Base-by-base conservation (phyloP, 2,113 vertebrate species). In the Lepisosteus oculatus region DNA sequence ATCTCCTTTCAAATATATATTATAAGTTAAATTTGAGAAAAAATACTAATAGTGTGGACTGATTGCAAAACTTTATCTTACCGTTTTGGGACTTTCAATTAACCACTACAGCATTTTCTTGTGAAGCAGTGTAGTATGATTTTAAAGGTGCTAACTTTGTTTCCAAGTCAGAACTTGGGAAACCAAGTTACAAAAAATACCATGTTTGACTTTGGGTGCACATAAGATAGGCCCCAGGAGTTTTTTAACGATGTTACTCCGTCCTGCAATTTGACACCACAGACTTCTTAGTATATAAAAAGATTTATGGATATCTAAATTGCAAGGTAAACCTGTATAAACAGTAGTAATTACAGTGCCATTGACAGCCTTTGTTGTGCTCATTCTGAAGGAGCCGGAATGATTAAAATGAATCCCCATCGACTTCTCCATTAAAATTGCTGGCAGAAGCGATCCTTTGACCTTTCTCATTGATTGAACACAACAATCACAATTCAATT, bases 401-500 rank as follows among this genome's bases (percentile, higher is more conserved):
- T 98, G 96, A 98, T 98, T 98, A 98, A 98, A 98, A 95, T 95
- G 95, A 98, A 97, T 98, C 96, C 96, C 95, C 95, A 97, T 98
- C 93, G 96, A 99, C 96, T 97, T 98, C 95, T 97, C 96, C 94
- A 98, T 98, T 99, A 99, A 99, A 93, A 99, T 95, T 93, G 92
- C 95, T 96, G 96, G 95, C 95, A 95, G 93, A 93, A 93, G 89
- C 93, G 93, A 95, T 96, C 95, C 92, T 92, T 93, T 97, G 97
- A 98, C 96, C 97, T 98, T 97, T 99, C 91, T 91, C 93, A 98
- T 99, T 98, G 96, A 99, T 98, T 96, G 96, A 96, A 98, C 96
- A 97, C 96, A 98, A 99, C 96, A 98, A 97, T 98, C 96, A 96
- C 95, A 97, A 96, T 99, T 98, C 96, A 97, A 98, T 98, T 98